These are phyloP conservation scores for Echinarachnius parma DNA, from an alignment of 53 echinoderm and acorn worm species.

Conservation along the genomic window DNA sequence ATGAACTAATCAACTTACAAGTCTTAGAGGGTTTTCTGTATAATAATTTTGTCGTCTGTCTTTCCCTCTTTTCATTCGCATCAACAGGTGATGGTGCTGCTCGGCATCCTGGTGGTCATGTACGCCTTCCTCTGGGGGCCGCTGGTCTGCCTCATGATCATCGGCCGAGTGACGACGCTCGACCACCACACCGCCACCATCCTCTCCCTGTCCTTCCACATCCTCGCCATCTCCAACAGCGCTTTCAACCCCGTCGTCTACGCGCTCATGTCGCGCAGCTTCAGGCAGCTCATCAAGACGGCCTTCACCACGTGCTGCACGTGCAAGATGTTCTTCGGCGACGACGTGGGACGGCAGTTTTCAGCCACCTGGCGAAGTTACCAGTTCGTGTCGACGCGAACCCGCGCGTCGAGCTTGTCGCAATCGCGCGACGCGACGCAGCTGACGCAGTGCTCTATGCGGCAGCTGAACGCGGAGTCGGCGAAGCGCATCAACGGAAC, in stretches of 20 bases:
- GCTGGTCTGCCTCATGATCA: background rate
- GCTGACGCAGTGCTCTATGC: conserved; percentile 39
- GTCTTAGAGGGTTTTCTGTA: too few relatives aligned
- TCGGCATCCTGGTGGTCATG: conserved; percentile 22
- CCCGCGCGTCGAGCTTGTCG: conserved; percentile 33
- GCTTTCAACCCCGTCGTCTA: conserved; percentile 58
- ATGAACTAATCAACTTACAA: too few relatives aligned
- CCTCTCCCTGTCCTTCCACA: conserved; percentile 12
- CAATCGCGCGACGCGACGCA: conserved; percentile 31
- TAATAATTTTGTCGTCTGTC: too few relatives aligned
- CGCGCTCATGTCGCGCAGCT: conserved; percentile 60
- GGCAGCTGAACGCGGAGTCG: conserved; percentile 24
- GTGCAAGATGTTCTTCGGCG: background rate
- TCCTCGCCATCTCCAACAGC: conserved; percentile 57
- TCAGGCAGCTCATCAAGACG: conserved; percentile 47
- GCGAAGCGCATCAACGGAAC: conserved; percentile 9
- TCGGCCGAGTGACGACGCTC: background rate
- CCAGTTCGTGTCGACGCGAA: conserved; percentile 29
- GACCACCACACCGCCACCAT: background rate
- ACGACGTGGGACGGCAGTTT: background rate
- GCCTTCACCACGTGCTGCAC: conserved; percentile 15
- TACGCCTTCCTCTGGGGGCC: conserved; percentile 33
- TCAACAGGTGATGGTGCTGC: conserved; percentile 36
- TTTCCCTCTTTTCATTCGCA: background rate
- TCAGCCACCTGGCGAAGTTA: background rate